Evolutionary conservation across 2,888 invertebrate genomes (phyloP).

Genomic region (Adela reaumurella): DNA sequence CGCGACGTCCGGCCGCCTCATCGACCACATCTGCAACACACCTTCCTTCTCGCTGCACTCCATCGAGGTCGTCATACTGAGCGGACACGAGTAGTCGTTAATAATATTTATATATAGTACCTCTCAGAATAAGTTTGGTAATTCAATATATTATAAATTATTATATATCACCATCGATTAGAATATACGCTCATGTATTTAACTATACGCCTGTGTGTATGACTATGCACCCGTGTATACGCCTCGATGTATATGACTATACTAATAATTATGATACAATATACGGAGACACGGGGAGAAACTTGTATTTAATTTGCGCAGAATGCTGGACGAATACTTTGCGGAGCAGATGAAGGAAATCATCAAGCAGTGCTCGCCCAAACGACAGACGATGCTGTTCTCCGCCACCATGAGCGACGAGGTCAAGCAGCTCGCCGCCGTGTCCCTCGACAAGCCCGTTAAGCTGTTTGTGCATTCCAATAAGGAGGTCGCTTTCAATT

Average conservation of each 20-base stretch:
- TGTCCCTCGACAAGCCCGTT: slow-evolving; percentile 89
- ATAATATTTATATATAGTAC: too few species aligned
- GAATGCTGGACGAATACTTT: slow-evolving; percentile 98
- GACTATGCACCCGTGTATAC: not conserved
- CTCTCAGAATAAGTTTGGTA: too few species aligned
- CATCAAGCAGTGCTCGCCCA: slow-evolving; percentile 85
- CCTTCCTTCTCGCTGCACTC: slow-evolving; percentile 86
- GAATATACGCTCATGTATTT: not conserved
- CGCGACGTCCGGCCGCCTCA: slow-evolving; percentile 96
- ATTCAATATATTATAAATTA: too few species aligned
- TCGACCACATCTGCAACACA: slow-evolving; percentile 95
- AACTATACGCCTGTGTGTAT: not conserved
- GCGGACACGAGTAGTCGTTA: slow-evolving; percentile 60
- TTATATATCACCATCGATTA: too few species aligned
- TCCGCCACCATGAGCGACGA: slow-evolving; percentile 99
- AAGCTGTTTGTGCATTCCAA: slow-evolving; percentile 95
- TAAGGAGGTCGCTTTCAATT: slow-evolving; percentile 90
- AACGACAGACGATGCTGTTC: slow-evolving; percentile 94
- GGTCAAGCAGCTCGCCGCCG: slow-evolving; percentile 90
- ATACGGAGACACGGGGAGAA: not conserved
- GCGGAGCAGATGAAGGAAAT: slow-evolving; percentile 99
- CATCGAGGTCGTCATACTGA: slow-evolving; percentile 78
- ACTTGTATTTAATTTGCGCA: slow-evolving; percentile 20
- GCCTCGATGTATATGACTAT: not conserved
- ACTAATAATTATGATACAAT: not conserved